These are phyloP conservation scores for Myrmecobius fasciatus DNA, from an alignment of 2,113 vertebrate genomes.

Conservation along the genomic window DNA sequence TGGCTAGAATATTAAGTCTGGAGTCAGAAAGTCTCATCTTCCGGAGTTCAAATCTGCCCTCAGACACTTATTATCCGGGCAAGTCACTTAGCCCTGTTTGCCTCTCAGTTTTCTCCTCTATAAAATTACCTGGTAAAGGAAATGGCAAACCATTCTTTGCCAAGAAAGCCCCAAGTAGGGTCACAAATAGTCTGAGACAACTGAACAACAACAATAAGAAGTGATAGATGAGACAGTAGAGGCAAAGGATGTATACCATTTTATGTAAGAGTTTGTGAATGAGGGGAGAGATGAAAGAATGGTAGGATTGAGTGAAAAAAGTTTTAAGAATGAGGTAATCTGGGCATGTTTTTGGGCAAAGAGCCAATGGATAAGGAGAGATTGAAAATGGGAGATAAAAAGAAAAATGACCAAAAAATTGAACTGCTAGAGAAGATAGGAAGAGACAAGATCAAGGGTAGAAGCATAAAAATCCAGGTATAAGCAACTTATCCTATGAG, in stretches of 20 bases:
- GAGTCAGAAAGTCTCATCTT: not conserved
- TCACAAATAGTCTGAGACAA: not conserved
- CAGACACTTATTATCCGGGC: not conserved
- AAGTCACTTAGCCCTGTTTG: not conserved
- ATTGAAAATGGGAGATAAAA: not conserved
- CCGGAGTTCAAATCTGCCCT: not conserved
- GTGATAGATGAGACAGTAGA: not conserved
- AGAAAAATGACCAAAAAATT: not conserved
- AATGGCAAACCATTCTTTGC: not conserved
- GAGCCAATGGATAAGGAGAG: not conserved
- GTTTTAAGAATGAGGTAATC: not conserved
- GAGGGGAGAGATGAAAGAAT: not conserved
- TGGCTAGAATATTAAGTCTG: not conserved
- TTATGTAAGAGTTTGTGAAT: not conserved
- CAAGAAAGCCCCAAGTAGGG: not conserved
- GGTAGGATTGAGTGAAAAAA: not conserved
- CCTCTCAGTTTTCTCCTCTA: not conserved
- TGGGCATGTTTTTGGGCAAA: not conserved
- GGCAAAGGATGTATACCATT: not conserved
- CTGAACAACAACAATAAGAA: not conserved
- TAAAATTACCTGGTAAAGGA: not conserved
- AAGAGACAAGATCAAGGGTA: not conserved
- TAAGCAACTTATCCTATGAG: not conserved
- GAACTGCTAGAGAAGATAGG: not conserved
- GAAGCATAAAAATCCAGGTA: not conserved